Evolutionary conservation across 2,113 vertebrate genomes (phyloP), one percentile per base, ranked within the genome.

Genomic region (Sakesphorus luctuosus): DNA sequence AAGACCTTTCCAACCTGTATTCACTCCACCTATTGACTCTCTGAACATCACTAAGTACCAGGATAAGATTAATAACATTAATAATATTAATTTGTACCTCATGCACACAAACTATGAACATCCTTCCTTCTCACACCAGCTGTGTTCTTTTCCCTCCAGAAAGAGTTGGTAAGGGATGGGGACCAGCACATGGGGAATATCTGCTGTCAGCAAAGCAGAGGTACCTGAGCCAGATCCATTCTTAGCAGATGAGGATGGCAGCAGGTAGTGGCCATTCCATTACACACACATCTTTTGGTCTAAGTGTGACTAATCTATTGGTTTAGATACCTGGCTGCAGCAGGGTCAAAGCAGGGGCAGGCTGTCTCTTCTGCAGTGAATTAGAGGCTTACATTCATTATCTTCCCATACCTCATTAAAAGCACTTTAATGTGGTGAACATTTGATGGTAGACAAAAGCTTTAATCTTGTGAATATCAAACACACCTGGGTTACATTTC

Each of bases 401-500:
- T 97, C 96, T 98, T 95, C 95, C 95, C 85, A 83, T 96, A 91
- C 91, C 96, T 98, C 97, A 98, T 98, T 98, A 98, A 98, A 98
- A 97, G 25, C 5, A 91, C 97, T 98, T 98, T 98, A 98, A 98
- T 97, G 97, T 98, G 95, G 97, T 96, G 96, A 94, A 35, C 96
- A 97, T 97, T 98, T 97, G 97, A 97, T 96, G 97, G 97, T 91
- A 97, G 96, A 97, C 95, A 97, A 96, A 97, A 89, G 95, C 97
- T 98, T 98, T 98, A 97, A 98, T 98, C 98, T 98, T 97, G 91
- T 90, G 96, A 96, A 84, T 97, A 98, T 97, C 97, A 97, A 97
- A 93, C 96, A 97, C 98, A 98, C 98, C 97, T 98, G 98, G 96
- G 93, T 98, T 98, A 97, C 95, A 97, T 98, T 98, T 98, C 97